A percentile compares a stretch with the other conserved stretches of the same genome.
phyloP scores from a whole-genome alignment of 2,888 invertebrate genomes.

The Cheilosia scutellata region DNA sequence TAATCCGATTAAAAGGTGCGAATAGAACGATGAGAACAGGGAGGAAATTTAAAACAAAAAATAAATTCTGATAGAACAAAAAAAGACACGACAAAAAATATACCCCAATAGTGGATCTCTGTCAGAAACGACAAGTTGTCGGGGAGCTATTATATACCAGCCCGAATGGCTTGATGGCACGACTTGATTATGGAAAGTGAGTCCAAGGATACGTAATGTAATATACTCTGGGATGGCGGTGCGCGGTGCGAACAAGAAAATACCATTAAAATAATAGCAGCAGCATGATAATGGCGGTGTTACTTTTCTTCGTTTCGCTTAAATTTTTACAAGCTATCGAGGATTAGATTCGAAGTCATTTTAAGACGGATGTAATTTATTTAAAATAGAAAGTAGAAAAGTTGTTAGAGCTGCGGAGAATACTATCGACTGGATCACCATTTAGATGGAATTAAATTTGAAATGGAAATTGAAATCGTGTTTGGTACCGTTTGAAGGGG shows the following conservation, averaged over 20 bases:
- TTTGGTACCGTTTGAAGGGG: neutral
- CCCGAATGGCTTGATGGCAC: constrained; percentile 11
- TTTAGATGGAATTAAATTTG: constrained; percentile 23
- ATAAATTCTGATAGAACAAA: neutral
- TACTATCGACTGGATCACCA: neutral
- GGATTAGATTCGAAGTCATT: constrained; percentile 48
- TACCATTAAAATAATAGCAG: constrained; percentile 57
- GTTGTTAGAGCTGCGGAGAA: neutral
- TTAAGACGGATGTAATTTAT: constrained; percentile 49
- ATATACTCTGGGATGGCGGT: neutral
- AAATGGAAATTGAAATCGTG: constrained; percentile 17
- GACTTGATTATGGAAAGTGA: constrained; percentile 47
- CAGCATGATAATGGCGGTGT: constrained; percentile 31
- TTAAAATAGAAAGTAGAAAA: neutral
- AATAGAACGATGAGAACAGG: constrained; percentile 6
- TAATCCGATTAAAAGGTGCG: constrained; percentile 25
- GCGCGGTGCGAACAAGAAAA: constrained; percentile 17
- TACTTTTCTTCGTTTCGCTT: neutral
- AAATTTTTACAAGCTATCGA: constrained; percentile 16
- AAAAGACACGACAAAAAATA: neutral
- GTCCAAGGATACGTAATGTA: constrained; percentile 35
- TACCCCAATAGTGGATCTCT: neutral
- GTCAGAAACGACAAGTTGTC: constrained; percentile 5
- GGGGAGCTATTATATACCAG: constrained; percentile 14
- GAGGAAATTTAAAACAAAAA: neutral